Evolutionary conservation across 1,140 invertebrate species (phyloP).

Genomic region (Euwallacea similis): DNA sequence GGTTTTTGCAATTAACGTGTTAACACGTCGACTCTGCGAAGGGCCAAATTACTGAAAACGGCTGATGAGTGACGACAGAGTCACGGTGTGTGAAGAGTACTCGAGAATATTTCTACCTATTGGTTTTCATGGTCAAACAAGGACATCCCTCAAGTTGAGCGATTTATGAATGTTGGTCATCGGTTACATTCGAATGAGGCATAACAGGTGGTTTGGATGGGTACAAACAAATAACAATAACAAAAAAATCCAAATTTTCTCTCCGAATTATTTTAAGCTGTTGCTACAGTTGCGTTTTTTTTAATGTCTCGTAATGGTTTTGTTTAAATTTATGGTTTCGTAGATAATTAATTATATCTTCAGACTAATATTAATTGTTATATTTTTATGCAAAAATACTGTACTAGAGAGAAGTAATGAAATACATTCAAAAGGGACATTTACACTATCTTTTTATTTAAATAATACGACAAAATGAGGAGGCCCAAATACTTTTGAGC

Average conservation of each 20-base stretch:
- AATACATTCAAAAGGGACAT: background rate
- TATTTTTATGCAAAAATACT: background rate
- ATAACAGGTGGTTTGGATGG: no score
- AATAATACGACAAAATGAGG: background rate
- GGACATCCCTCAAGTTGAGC: no score
- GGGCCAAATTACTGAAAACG: no score
- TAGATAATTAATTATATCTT: background rate
- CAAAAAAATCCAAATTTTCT: background rate
- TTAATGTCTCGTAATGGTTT: background rate
- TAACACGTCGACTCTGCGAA: no score
- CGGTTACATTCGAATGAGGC: no score
- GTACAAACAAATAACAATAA: no score
- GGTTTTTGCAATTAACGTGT: no score
- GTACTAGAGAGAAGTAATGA: background rate
- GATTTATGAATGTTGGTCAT: no score
- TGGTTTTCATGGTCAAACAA: no score
- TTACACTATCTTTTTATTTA: background rate
- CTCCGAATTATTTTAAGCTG: background rate
- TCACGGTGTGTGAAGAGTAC: no score
- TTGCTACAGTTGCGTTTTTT: background rate
- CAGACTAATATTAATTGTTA: background rate
- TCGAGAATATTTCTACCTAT: no score
- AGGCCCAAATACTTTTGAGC: background rate
- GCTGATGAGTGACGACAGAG: no score
- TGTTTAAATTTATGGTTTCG: background rate